A percentile compares a stretch with the other conserved stretches of the same genome.
Conservation (phyloP, 2,888 invertebrate species). For the Ochlodes sylvanus region DNA sequence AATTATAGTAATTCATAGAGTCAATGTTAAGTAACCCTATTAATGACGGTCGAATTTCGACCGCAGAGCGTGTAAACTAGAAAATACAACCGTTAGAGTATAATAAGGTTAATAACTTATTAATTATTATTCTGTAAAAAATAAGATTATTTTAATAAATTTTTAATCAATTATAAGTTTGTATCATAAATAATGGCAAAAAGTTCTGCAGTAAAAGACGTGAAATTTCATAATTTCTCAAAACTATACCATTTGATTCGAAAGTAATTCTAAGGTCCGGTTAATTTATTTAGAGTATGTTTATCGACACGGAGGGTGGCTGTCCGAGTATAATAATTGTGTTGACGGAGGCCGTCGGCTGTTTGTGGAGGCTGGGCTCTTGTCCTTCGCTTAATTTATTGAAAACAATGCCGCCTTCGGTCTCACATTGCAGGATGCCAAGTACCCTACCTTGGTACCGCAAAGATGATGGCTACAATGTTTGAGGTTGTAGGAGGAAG, state of each 20-base stretch:
- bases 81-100: too few species aligned
- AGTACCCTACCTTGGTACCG: slow-evolving; percentile 14
- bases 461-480: neutral
- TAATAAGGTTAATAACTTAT: too few species aligned
- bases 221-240: neutral
- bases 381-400: slow-evolving; percentile 81
- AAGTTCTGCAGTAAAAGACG: neutral
- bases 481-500: too few species aligned
- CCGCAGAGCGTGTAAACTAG: too few species aligned
- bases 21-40: too few species aligned
- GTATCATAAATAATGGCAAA: too few species aligned
- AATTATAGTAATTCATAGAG: too few species aligned
- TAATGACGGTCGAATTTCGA: too few species aligned
- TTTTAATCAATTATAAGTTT: too few species aligned
- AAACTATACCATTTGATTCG: slow-evolving; percentile 16
- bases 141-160: too few species aligned
- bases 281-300: slow-evolving; percentile 83
- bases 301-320: slow-evolving; percentile 75
- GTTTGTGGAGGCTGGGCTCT: slow-evolving; percentile 69
- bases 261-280: slow-evolving; percentile 58
- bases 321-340: slow-evolving; percentile 85
- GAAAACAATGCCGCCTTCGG: slow-evolving; percentile 72
- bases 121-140: too few species aligned
- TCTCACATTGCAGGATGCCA: slow-evolving; percentile 20
- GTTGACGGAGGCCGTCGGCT: slow-evolving; percentile 78